Evolutionary conservation across 2,113 vertebrate genomes (phyloP), one percentile per base, ranked within the genome.

Genomic region (Myotis yumanensis): DNA sequence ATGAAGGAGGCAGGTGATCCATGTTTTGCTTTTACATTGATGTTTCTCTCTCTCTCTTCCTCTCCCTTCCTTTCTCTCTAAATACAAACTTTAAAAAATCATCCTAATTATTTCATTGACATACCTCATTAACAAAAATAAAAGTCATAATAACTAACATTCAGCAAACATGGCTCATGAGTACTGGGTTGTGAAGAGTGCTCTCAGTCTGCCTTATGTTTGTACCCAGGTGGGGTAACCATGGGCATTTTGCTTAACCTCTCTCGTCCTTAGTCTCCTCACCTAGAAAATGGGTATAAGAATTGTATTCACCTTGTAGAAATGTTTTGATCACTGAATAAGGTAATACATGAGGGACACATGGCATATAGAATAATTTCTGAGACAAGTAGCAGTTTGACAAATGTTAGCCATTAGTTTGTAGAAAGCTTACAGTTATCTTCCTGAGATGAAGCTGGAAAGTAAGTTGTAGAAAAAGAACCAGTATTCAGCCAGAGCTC

Each of bases 121-220:
- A 40, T 51, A 79, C 32, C 32, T 94, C 86, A 75, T 89, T 93
- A 95, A 64, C 64, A 93, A 89, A 54, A 89, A 32, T 75, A 30
- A 66, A 85, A 83, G 30, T 25, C 20, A 5, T 89, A 59, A 84
- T 37, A n/a, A 64, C 64, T 15, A 17, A 30, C 23, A 57, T 93
- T 86, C n/a, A 59, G 75, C 86, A 75, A 35, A 59, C 16, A n/a
- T 2, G 10, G 23, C 17, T 11, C 0, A 0, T 1, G 11, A 59
- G 32, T 48, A 1, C 22, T 7, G 16, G 23, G 71, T 18, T 1
- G 28, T 64, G 23, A 75, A 52, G 64, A 73, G 10, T 23, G 0
- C 25, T 12, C 4, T 15, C 5, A 7, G 16, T 9, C n/a, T n/a
- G 22, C 25, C 18, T 69, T 43, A 32, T 59, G 59, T 89, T 18